phyloP scores from a whole-genome alignment of 2,113 vertebrate genomes.

The Sinocyclocheilus anshuiensis region DNA sequence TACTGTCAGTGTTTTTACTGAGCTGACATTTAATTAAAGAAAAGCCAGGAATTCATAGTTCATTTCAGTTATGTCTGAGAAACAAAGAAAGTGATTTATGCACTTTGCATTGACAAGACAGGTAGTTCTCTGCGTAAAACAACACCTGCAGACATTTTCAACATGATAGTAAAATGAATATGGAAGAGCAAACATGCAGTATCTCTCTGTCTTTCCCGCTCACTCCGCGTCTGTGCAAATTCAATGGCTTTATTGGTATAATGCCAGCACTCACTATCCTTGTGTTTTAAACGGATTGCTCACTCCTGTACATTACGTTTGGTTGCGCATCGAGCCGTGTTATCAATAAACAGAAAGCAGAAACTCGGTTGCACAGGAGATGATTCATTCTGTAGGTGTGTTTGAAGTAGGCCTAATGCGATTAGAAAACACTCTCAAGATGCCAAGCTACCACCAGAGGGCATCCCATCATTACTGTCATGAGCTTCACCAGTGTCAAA shows the following conservation, averaged over 20 bases:
- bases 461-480: not conserved
- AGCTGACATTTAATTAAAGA: slow-evolving; percentile 58
- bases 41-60: slow-evolving; percentile 37
- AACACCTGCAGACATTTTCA: slow-evolving; percentile 44
- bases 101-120: slow-evolving; percentile 46
- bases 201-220: not conserved
- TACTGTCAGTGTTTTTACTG: slow-evolving; percentile 52
- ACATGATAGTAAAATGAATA: slow-evolving; percentile 19
- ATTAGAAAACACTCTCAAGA: not conserved
- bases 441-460: slow-evolving; percentile 13
- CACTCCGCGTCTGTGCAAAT: not conserved
- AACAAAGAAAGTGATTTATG: slow-evolving; percentile 59
- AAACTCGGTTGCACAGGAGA: not conserved
- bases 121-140: slow-evolving; percentile 38
- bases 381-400: not conserved
- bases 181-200: slow-evolving; percentile 19
- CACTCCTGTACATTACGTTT: not conserved
- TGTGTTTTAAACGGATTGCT: slow-evolving; percentile 13
- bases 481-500: not conserved
- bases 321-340: not conserved
- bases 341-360: slow-evolving; percentile 11
- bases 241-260: not conserved
- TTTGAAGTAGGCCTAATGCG: not conserved
- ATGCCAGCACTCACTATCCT: not conserved
- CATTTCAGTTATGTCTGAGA: slow-evolving; percentile 42